phyloP scores from a whole-genome alignment of 2,888 invertebrate genomes.

The Orchesella flavescens region DNA sequence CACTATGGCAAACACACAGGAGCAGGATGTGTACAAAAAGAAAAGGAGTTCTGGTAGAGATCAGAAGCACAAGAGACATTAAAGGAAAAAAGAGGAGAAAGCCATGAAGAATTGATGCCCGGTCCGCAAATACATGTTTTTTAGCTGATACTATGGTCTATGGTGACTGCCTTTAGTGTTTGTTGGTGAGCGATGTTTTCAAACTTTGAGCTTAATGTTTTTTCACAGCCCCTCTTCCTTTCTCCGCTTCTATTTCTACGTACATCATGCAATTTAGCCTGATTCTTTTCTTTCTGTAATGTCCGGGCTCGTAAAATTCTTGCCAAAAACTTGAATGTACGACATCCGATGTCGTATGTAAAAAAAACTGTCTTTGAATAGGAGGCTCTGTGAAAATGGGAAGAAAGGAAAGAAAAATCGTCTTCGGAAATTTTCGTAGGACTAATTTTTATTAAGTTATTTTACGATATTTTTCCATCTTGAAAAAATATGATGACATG shows the following conservation, averaged over 20 bases:
- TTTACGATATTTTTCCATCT: slow-evolving; percentile 11
- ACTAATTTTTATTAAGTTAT: slow-evolving; percentile 5
- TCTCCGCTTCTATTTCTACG: too few species aligned
- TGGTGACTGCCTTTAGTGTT: slow-evolving; percentile 3
- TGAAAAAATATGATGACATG: not conserved
- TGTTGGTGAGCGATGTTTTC: slow-evolving; percentile 31
- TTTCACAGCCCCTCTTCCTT: slow-evolving; percentile 1
- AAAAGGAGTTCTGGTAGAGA: slow-evolving; percentile 18
- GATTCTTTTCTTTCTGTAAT: not conserved
- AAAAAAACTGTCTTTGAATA: not conserved
- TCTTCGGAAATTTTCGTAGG: not conserved
- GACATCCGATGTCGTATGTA: not conserved
- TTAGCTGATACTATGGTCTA: not conserved
- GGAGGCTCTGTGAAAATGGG: too few species aligned
- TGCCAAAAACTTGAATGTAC: not conserved
- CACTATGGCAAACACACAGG: not conserved
- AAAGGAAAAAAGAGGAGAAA: slow-evolving; percentile 21
- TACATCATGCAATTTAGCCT: not conserved
- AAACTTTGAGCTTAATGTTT: slow-evolving; percentile 30
- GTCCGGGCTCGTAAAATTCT: not conserved
- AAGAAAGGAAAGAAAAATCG: not conserved
- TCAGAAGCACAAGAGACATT: slow-evolving; percentile 39
- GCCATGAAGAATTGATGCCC: slow-evolving; percentile 52
- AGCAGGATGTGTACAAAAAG: not conserved
- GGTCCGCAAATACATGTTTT: slow-evolving; percentile 11